Percentiles rank a stretch among this genome's conserved stretches.
Conservation (phyloP, 2,888 invertebrate species). For the Caenorhabditis sp. region DNA sequence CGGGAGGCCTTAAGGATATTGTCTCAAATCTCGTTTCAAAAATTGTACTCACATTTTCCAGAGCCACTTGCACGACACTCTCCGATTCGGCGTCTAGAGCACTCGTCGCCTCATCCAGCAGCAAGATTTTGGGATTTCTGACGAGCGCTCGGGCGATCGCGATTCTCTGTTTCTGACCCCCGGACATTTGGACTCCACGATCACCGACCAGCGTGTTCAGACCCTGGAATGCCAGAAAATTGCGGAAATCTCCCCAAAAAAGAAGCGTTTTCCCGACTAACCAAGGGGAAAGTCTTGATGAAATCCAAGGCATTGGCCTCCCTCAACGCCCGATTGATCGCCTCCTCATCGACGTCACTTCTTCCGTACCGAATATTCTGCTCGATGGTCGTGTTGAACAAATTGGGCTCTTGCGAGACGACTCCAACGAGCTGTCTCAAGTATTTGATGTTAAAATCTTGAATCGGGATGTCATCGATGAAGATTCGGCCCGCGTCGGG, state of each 20-base stretch:
- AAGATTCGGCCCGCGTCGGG: constrained; percentile 72
- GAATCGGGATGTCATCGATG: constrained; percentile 80
- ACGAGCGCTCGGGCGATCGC: constrained; percentile 80
- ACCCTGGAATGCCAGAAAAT: too few species aligned
- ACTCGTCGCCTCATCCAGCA: constrained; percentile 73
- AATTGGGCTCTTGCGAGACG: constrained; percentile 82
- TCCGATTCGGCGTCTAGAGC: constrained; percentile 72
- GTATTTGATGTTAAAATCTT: constrained; percentile 81
- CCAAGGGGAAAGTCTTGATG: constrained; percentile 79
- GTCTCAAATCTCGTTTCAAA: too few species aligned
- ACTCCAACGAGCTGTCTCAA: constrained; percentile 80
- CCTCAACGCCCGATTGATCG: constrained; percentile 71
- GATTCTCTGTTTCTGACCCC: constrained; percentile 81
- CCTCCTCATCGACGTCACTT: constrained; percentile 64
- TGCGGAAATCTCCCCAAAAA: too few species aligned
- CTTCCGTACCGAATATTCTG: constrained; percentile 81
- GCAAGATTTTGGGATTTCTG: constrained; percentile 64
- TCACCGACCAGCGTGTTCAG: constrained; percentile 80
- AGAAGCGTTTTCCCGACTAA: too few species aligned
- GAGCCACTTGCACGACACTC: constrained; percentile 68
- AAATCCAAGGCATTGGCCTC: constrained; percentile 81
- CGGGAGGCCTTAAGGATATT: too few species aligned
- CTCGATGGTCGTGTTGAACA: constrained; percentile 82
- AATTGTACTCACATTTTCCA: too few species aligned
- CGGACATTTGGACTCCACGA: constrained; percentile 80